Base-by-base conservation (phyloP, 2,888 invertebrate species). In the Noctuana brunneofusca region DNA sequence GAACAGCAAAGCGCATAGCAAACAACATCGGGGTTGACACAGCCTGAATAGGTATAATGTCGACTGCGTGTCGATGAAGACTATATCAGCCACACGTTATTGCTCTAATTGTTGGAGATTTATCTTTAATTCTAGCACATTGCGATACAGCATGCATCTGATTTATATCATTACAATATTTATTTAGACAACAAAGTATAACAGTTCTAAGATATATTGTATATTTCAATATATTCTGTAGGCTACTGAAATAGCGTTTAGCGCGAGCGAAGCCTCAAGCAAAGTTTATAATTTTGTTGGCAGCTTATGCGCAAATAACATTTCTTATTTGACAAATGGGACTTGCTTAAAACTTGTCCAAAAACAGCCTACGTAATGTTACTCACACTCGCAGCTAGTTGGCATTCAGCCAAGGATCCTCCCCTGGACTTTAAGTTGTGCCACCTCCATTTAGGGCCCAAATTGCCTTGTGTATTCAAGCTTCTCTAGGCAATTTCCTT, bases 281-380 rank as follows among this genome's bases (percentile, higher is more conserved):
- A 2, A 24, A 24, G 24, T n/a, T 14, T 41, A 3, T 14, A 2
- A n/a, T 14, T 1, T 14, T 14, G 3, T 14, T 2, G 41, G 1
- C 1, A 14, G 14, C 41, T 2, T 41, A 11, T 41, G 30, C 16
- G 49, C 27, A 41, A 63, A 56, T 56, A 43, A 56, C 32, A 20
- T 38, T 58, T 22, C 20, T 27, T 9, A n/a, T 14, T 55, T 58
- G 41, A 30, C 54, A 55, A 55, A 63, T 52, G 32, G 58, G 54
- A 24, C 63, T 58, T 55, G 38, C 43, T 58, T 58, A 46, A 63
- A 58, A 65, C 55, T 65, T 63, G 14, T 8, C 49, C 48, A 35
- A 54, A 54, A 54, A 50, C 62, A 50, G 63, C 56, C 55, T 63
- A 30, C 63, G 56, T 50, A 50, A 30, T 35, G 16, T 62, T 48